Base-by-base conservation (phyloP, 2,888 invertebrate genomes). In the Athripsodes cinereus region DNA sequence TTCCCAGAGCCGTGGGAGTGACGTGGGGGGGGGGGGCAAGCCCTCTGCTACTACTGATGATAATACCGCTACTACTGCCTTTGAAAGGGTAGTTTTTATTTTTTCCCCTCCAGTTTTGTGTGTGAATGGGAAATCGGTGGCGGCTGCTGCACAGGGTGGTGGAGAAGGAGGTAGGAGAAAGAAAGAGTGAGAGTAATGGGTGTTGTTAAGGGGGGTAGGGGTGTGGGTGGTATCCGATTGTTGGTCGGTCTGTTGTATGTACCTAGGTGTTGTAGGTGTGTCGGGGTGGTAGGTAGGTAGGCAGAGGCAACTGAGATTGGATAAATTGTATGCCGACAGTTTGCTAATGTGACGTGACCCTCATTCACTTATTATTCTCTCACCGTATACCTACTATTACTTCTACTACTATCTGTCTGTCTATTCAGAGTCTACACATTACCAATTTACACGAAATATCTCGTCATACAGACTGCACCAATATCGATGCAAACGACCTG, bases 1-100 rank as follows among this genome's bases (percentile, higher is more conserved):
- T 59, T 62, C 62, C 35, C 60, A 52, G 79, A 75, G 76, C 77
- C 78, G 57, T 48, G 53, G 53, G 35, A 49, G 55, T 51, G 71
- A 71, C 71, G 70, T n/a, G 40, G 40, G 40, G 16, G 40, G 8
- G 13, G 72, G 56, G 22, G 49, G 40, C 31, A 35, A 48, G 54
- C 46, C 61, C 60, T n/a, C n/a, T n/a, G n/a, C n/a, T n/a, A n/a
- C n/a, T n/a, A n/a, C n/a, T n/a, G n/a, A n/a, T n/a, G n/a, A n/a
- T n/a, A n/a, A n/a, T n/a, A n/a, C n/a, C n/a, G n/a, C n/a, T n/a
- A n/a, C n/a, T n/a, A n/a, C n/a, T 57, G 40, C 62, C 62, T 60
- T 56, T 60, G 60, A 56, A 62, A 62, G 62, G 62, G 59, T 63
- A 63, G 58, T 62, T 62, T 59, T 60, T 63, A 62, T 63, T 62